Percentiles rank a stretch among this genome's conserved stretches.
phyloP scores from a whole-genome alignment of 2,113 vertebrate genomes.

The Pyxicephalus adspersus region DNA sequence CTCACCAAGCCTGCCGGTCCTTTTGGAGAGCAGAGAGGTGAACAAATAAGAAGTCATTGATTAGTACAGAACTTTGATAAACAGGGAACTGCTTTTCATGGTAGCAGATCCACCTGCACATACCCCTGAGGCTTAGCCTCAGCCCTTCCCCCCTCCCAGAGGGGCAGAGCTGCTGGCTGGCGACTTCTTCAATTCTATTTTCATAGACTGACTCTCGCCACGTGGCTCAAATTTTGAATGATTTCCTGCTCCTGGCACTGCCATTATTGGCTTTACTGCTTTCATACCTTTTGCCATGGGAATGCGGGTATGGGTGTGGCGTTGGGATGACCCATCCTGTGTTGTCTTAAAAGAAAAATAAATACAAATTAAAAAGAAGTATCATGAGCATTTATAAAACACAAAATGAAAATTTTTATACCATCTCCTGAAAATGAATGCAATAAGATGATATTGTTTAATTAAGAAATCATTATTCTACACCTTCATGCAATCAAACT shows the following conservation, averaged over 20 bases:
- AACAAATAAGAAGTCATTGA: conserved; percentile 60
- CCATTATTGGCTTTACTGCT: conserved; percentile 84
- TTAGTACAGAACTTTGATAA: conserved; percentile 69
- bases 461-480: too few species aligned
- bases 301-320: conserved; percentile 86
- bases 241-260: conserved; percentile 84
- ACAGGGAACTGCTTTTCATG: conserved; percentile 62
- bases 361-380: not conserved
- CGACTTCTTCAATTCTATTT: conserved; percentile 95
- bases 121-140: conserved; percentile 80
- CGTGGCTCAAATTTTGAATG: conserved; percentile 86
- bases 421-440: too few species aligned
- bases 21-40: conserved; percentile 12
- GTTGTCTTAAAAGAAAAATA: conserved; percentile 73
- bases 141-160: conserved; percentile 82
- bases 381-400: not conserved
- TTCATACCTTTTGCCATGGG: conserved; percentile 94
- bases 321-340: conserved; percentile 81
- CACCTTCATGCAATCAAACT: too few species aligned
- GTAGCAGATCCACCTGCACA: conserved; percentile 69
- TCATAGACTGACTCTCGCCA: conserved; percentile 90
- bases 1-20: conserved; percentile 24
- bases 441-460: too few species aligned
- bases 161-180: conserved; percentile 76
- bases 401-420: too few species aligned